phyloP scores from a whole-genome alignment of 2,797 vertebrate species.

The Gadopsis marmoratus region DNA sequence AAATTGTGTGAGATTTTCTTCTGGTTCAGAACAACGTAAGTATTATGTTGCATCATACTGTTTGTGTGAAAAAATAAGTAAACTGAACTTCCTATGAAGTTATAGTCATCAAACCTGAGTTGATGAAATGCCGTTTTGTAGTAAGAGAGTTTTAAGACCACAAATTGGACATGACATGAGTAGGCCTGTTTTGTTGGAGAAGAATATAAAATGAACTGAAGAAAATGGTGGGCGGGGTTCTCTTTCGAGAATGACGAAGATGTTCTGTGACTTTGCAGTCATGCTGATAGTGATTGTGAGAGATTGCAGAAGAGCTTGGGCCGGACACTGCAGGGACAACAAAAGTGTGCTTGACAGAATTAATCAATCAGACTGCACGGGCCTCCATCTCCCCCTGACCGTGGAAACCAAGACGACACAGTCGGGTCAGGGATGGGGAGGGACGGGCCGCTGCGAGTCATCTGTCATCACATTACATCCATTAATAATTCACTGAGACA shows the following conservation, averaged over 20 bases:
- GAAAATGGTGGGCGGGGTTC: conserved; percentile 2
- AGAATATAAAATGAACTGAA: fast-evolving
- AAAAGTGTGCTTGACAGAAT: conserved; percentile 78
- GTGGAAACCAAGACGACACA: conserved; percentile 75
- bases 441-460: conserved; percentile 63
- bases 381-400: conserved; percentile 62
- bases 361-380: conserved; percentile 70
- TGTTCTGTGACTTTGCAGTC: conserved; percentile 62
- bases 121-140: neutral
- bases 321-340: conserved; percentile 72
- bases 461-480: conserved; percentile 74
- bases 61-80: neutral
- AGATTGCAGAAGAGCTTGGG: conserved; percentile 65
- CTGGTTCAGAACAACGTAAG: neutral
- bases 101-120: neutral
- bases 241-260: conserved; percentile 55
- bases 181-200: neutral
- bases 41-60: neutral
- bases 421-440: conserved; percentile 63
- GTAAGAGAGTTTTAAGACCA: neutral
- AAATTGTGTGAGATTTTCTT: neutral
- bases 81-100: neutral
- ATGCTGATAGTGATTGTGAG: conserved; percentile 73
- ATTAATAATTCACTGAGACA: conserved; percentile 79
- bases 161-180: neutral